These are phyloP conservation scores for Karalla daura DNA, from an alignment of 2,797 vertebrate species.

Conservation along the genomic window DNA sequence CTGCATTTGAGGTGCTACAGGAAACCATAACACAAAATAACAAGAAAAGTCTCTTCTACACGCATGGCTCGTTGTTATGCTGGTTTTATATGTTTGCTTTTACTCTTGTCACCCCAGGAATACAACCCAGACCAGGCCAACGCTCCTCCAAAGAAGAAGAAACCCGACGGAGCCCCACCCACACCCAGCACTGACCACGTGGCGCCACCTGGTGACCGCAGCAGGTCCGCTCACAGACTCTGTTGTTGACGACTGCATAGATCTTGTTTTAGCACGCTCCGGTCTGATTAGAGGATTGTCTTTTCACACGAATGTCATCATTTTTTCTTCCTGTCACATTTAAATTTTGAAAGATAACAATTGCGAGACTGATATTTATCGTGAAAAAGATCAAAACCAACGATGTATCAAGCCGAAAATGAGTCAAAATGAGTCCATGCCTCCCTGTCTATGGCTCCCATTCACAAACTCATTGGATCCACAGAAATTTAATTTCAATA, in stretches of 20 bases:
- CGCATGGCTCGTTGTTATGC: not conserved
- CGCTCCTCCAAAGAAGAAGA: conserved; percentile 91
- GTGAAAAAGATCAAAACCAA: no score
- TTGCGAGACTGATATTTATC: not conserved
- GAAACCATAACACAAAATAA: not conserved
- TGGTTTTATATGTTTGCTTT: not conserved
- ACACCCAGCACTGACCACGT: conserved; percentile 88
- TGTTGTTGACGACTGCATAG: not conserved
- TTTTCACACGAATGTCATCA: not conserved
- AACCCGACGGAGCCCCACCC: conserved; percentile 91
- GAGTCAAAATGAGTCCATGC: not conserved
- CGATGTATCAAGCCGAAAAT: not conserved
- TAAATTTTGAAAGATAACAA: not conserved
- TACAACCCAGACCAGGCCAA: conserved; percentile 94
- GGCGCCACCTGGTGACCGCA: conserved; percentile 90
- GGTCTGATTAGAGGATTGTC: not conserved
- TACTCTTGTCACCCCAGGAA: conserved; percentile 85
- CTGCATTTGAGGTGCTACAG: conserved; percentile 90
- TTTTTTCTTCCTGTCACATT: not conserved
- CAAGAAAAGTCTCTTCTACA: not conserved
- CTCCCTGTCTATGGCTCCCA: not conserved
- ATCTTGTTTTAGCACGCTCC: not conserved
- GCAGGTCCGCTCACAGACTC: conserved; percentile 85
- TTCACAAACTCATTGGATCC: not conserved
- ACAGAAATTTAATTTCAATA: not conserved